Evolutionary conservation across 2,113 vertebrate species (phyloP).

Genomic region (Prochilodus magdalenae): DNA sequence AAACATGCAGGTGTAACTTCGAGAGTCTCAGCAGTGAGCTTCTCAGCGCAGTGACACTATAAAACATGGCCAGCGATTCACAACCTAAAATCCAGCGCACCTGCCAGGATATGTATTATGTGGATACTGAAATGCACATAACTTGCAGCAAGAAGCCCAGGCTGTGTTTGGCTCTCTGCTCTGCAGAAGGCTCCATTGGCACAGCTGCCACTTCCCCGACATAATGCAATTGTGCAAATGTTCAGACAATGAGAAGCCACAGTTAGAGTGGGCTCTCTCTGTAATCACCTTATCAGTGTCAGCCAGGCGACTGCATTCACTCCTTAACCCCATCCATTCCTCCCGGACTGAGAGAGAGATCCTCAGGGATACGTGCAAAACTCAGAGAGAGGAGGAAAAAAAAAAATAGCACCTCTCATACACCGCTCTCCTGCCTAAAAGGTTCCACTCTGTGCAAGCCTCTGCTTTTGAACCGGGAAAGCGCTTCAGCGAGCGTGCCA

Average conservation of each 20-base stretch:
- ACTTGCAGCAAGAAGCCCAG: background rate
- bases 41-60: background rate
- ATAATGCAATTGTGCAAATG: constrained; percentile 42
- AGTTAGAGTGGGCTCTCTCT: constrained; percentile 34
- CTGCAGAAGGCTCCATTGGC: constrained; percentile 15
- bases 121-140: background rate
- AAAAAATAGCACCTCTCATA: background rate
- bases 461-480: constrained; percentile 7
- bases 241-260: constrained; percentile 49
- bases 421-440: background rate
- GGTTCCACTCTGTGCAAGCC: background rate
- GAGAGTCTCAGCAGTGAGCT: background rate
- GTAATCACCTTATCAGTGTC: constrained; percentile 56
- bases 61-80: background rate
- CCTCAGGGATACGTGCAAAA: background rate
- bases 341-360: constrained; percentile 31
- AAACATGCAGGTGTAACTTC: too few relatives aligned
- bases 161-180: background rate
- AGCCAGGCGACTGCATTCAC: constrained; percentile 46
- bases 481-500: background rate
- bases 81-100: background rate
- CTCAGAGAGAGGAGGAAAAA: background rate
- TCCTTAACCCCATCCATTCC: constrained; percentile 49
- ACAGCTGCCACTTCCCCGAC: constrained; percentile 21
- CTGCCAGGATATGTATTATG: constrained; percentile 1